Evolutionary conservation across 2,113 vertebrate species (phyloP).

Genomic region (Salvelinus fontinalis): DNA sequence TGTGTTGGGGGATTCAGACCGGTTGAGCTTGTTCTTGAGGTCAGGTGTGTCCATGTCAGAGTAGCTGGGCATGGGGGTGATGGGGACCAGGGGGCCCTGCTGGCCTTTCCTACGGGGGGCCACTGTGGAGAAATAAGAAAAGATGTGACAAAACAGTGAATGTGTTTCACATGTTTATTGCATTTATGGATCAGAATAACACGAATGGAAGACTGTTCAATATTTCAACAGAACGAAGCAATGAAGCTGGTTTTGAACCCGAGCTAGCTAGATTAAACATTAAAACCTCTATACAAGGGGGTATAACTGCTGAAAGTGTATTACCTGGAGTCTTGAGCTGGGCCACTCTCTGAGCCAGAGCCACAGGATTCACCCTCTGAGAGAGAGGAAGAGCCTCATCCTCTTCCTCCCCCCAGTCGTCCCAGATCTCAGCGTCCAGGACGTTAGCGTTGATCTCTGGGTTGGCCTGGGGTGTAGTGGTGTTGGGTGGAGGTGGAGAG

Average conservation of each 20-base stretch:
- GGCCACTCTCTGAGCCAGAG: slow-evolving; percentile 10
- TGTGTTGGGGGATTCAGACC: slow-evolving; percentile 66
- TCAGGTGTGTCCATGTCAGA: slow-evolving; percentile 93
- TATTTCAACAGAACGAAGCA: too few relatives aligned
- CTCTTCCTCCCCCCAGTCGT: slow-evolving; percentile 74
- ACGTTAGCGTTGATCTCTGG: background rate
- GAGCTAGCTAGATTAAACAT: background rate
- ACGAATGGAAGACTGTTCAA: too few relatives aligned
- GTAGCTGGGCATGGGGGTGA: slow-evolving; percentile 88
- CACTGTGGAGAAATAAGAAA: slow-evolving; percentile 55
- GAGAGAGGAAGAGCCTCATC: slow-evolving; percentile 67
- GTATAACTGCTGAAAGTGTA: background rate
- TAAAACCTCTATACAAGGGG: background rate
- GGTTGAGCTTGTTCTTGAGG: slow-evolving; percentile 87
- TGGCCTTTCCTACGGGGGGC: slow-evolving; percentile 48
- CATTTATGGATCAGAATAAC: too few relatives aligned
- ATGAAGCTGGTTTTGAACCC: background rate
- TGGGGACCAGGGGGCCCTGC: slow-evolving; percentile 67
- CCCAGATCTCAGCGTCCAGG: slow-evolving; percentile 76
- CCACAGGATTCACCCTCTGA: slow-evolving; percentile 57
- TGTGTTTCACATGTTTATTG: too few relatives aligned
- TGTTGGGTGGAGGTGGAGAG: slow-evolving; percentile 13
- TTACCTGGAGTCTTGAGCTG: slow-evolving; percentile 79
- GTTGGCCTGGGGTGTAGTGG: background rate
- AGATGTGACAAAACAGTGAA: too few relatives aligned